Base-by-base conservation (phyloP, 2,888 invertebrate genomes). In the Drosophila pegasa region DNA sequence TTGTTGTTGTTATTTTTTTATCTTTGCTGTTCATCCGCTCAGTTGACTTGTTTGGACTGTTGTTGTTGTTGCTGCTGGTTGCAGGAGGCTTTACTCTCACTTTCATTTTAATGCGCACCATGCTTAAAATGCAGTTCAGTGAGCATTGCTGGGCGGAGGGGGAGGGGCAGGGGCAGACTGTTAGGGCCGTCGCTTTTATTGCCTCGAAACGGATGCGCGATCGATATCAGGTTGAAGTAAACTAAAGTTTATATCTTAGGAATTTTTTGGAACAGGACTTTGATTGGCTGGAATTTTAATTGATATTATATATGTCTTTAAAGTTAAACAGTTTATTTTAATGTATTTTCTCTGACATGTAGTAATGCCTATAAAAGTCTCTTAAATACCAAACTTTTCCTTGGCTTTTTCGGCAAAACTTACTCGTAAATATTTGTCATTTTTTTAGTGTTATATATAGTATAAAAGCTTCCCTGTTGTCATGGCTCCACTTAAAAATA, bases 11-110 rank as follows among this genome's bases (percentile, higher is more conserved):
- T 25, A 25, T 58, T 59, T 25, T 52, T 52, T 66, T 57, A 51
- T 55, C 29, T 54, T 37, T 14, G 38, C 29, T 48, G 40, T 22
- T 45, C 20, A 52, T 27, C 25, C 48, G 52, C 27, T 45, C 1
- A 37, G 51, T 29, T 25, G 71, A 71, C 66, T 66, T 66, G 74
- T 66, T 74, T 71, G 50, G 45, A 37, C 54, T 65, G 56, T 37
- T 45, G 45, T 50, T 60, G 22, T 22, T 59, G 56, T 33, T 66
- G 47, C 41, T 62, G 43, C 38, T 60, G 66, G 20, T 56, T 50
- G 48, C 57, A 70, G 75, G 68, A 72, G 63, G 37, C 37, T 66
- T 78, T 48, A 78, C 79, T 77, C 78, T 78, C 75, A 78, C 78
- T 77, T 78, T 77, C 75, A 67, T 77, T 78, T 71, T 43, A 65